Conservation (phyloP, 2,797 vertebrate genomes). For the Vultur gryphus region DNA sequence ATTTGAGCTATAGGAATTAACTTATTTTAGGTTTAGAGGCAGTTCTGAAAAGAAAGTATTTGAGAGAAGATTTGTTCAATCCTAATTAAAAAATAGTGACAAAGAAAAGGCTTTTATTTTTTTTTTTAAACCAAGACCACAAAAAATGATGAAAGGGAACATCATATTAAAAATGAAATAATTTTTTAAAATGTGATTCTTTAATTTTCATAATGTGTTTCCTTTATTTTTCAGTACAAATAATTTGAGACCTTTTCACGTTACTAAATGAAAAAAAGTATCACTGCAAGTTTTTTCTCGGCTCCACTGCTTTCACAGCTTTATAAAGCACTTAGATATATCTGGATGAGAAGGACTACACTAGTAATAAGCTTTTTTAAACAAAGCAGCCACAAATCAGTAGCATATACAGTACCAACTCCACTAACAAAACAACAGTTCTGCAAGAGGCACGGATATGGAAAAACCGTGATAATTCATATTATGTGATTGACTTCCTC, state of each 20-base stretch:
- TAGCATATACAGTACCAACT: not conserved
- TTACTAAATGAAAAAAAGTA: not conserved
- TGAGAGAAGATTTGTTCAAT: not conserved
- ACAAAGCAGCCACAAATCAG: not conserved
- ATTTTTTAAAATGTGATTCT: not conserved
- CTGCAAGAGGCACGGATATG: not conserved
- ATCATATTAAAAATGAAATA: fast-evolving
- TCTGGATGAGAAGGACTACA: not conserved
- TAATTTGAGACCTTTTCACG: not conserved
- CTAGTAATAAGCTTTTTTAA: not conserved
- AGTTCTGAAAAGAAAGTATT: not conserved
- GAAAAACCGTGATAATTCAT: not conserved
- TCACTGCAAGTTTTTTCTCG: not conserved
- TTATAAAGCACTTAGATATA: not conserved
- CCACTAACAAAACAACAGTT: not conserved
- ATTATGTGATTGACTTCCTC: conserved; percentile 34
- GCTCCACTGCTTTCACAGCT: not conserved
- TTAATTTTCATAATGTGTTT: not conserved
- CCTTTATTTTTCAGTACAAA: not conserved
- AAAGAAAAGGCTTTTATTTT: not conserved
- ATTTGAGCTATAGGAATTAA: not conserved
- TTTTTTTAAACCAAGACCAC: not conserved
- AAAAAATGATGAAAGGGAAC: not conserved
- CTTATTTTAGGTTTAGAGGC: not conserved
- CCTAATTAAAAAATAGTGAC: not conserved